A percentile compares a stretch with the other conserved stretches of the same genome.
phyloP scores from a whole-genome alignment of 2,113 vertebrate genomes.

The Grammatotria lemairii region DNA sequence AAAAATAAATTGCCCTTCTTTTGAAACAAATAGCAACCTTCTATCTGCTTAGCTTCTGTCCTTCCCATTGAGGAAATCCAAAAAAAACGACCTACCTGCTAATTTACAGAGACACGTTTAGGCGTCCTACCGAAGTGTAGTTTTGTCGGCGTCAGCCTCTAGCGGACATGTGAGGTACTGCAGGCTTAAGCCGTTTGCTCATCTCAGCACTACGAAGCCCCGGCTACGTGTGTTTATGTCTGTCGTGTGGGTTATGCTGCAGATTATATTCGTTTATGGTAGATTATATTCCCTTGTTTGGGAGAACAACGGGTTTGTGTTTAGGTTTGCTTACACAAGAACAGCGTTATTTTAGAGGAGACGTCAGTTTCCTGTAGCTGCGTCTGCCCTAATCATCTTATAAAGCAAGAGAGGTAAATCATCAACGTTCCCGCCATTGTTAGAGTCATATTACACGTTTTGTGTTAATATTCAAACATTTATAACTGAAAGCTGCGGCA shows the following conservation, averaged over 20 bases:
- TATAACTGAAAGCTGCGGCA: rapidly evolving
- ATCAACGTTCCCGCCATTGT: neutral
- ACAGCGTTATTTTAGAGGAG: neutral
- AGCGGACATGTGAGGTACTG: neutral
- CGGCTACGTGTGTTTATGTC: neutral
- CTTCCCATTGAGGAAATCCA: neutral
- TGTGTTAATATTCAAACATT: neutral
- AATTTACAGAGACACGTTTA: neutral
- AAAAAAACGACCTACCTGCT: neutral
- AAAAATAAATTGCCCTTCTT: neutral
- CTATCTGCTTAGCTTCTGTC: neutral
- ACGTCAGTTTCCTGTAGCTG: neutral
- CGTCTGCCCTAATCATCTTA: neutral
- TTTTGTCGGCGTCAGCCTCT: neutral
- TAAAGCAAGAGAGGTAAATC: neutral
- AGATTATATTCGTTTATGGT: neutral
- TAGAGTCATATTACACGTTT: neutral
- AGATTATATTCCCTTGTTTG: neutral
- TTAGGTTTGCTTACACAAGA: neutral
- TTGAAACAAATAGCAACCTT: neutral
- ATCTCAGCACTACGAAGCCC: neutral
- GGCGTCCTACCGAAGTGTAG: neutral
- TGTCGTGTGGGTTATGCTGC: rapidly evolving
- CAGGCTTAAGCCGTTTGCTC: neutral
- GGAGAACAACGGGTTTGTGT: neutral